phyloP scores from a whole-genome alignment of 1,140 invertebrate species.

The Heliconius eleuchia region DNA sequence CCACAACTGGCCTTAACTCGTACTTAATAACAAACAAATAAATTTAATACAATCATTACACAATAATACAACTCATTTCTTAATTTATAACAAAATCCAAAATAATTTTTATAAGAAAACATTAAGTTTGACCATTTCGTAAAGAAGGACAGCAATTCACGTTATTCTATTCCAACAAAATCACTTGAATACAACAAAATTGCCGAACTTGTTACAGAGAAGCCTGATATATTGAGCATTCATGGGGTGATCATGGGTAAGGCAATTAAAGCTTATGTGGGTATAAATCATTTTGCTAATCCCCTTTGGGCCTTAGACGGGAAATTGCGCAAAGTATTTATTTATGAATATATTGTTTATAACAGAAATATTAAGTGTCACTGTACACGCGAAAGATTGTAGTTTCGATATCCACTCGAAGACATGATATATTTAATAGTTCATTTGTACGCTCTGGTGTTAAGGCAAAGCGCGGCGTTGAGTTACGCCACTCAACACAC shows the following conservation, averaged over 20 bases:
- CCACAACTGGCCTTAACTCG: too few species aligned
- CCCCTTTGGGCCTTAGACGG: conserved; percentile 19
- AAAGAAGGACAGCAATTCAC: neutral
- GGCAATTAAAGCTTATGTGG: conserved; percentile 32
- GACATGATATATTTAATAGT: too few species aligned
- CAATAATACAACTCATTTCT: too few species aligned
- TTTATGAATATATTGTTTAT: conserved; percentile 24
- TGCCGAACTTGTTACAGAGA: neutral
- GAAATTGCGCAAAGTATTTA: conserved; percentile 32
- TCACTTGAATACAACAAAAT: conserved; percentile 1
- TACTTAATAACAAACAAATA: too few species aligned
- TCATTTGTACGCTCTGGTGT: too few species aligned
- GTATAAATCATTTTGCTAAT: conserved; percentile 38
- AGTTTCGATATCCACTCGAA: too few species aligned
- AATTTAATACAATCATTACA: too few species aligned
- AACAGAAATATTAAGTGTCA: neutral
- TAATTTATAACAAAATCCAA: too few species aligned
- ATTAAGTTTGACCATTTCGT: neutral
- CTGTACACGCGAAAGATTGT: too few species aligned
- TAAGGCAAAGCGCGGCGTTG: too few species aligned
- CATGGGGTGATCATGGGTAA: conserved; percentile 17
- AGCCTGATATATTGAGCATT: conserved; percentile 7
- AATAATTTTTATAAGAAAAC: too few species aligned
- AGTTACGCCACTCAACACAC: too few species aligned
- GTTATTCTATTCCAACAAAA: neutral